Evolutionary conservation across 2,888 invertebrate genomes (phyloP).

Genomic region (Hoplodrina blanda): DNA sequence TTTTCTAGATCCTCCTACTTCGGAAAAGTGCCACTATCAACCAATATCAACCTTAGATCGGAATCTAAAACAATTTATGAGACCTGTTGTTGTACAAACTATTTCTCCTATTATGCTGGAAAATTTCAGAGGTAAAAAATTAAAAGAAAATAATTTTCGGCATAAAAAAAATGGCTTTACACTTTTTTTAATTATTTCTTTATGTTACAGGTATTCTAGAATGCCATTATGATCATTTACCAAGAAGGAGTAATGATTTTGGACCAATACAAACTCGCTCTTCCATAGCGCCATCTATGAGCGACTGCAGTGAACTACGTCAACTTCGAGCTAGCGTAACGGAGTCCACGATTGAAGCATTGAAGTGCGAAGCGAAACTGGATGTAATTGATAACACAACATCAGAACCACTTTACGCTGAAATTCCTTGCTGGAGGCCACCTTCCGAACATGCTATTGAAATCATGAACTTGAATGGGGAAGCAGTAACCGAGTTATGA

Average conservation of each 20-base stretch:
- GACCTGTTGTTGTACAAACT: conserved; percentile 87
- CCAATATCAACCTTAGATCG: conserved; percentile 87
- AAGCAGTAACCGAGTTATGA: conserved; percentile 90
- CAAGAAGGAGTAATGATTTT: conserved; percentile 82
- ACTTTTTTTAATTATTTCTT: background rate
- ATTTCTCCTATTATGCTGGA: conserved; percentile 90
- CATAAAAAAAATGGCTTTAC: background rate
- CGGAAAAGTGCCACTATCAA: conserved; percentile 88
- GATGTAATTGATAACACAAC: conserved; percentile 83
- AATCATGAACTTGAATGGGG: conserved; percentile 84
- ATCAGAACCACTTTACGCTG: conserved; percentile 92
- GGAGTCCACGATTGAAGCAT: conserved; percentile 84
- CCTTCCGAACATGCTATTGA: conserved; percentile 87
- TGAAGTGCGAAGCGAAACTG: conserved; percentile 86
- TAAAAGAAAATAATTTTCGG: background rate
- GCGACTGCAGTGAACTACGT: conserved; percentile 73
- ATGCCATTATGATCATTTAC: conserved; percentile 92
- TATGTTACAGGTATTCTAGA: conserved; percentile 86
- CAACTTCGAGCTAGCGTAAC: conserved; percentile 75
- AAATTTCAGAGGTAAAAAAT: conserved; percentile 89
- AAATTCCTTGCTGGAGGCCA: conserved; percentile 91
- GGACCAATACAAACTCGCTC: conserved; percentile 74
- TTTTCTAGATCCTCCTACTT: conserved; percentile 86
- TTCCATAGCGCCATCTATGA: conserved; percentile 82
- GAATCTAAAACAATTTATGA: conserved; percentile 88